Evolutionary conservation across 2,888 invertebrate species (phyloP), one percentile per base, ranked within the genome.

Genomic region (Apodemia duryi): DNA sequence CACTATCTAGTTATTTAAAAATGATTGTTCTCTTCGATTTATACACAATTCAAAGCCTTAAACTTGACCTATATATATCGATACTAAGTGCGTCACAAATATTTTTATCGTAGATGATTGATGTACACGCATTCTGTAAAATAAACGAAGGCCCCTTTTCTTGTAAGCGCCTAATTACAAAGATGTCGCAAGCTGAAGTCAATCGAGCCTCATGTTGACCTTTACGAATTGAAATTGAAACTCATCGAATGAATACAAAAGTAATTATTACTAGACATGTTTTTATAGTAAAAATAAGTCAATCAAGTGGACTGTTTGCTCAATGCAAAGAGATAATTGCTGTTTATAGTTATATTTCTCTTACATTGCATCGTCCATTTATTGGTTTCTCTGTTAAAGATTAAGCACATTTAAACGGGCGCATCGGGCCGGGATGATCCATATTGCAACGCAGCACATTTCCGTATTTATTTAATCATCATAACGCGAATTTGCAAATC

Each of bases 71-170:
- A 49, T 9, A 6, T 49, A 49, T n/a, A 6, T 49, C n/a, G 6
- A 49, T n/a, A 49, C 49, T 49, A 6, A 6, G 2, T n/a, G 10
- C 49, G 49, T n/a, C 49, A 10, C 49, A 49, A 49, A n/a, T n/a
- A 49, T 49, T 49, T 21, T 6, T 6, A 49, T n/a, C 49, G 49
- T 6, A n/a, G n/a, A n/a, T 49, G 49, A 49, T 49, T 49, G 49
- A 49, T 49, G 49, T n/a, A 49, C 49, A 49, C 49, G 49, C 49
- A 49, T 49, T 49, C 49, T n/a, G 4, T n/a, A 49, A 49, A 49
- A n/a, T 49, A 49, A 49, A 49, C 49, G 49, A 49, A 49, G 49
- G 49, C 21, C 49, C 49, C 49, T 51, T 51, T 51, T 51, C 49
- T 51, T n/a, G 49, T 21, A 51, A 51, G 49, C n/a, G 21, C 49